phyloP scores from a whole-genome alignment of 2,797 vertebrate species.

The Myotis vivesi region DNA sequence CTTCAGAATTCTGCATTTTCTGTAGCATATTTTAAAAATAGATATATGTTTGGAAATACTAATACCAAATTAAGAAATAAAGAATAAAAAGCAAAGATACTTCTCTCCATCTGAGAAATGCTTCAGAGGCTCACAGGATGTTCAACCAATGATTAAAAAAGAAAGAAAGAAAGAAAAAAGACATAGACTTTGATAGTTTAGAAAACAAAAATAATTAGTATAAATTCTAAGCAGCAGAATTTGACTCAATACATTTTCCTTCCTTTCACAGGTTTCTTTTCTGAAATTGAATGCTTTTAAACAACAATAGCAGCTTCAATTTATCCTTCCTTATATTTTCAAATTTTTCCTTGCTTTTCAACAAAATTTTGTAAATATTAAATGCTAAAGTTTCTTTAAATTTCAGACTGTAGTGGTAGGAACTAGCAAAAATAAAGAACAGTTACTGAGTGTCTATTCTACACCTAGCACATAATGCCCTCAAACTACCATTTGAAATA shows the following conservation, averaged over 20 bases:
- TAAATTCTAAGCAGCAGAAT: conserved; percentile 39
- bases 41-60: conserved; percentile 26
- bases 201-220: conserved; percentile 46
- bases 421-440: conserved; percentile 15
- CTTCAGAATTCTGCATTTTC: conserved; percentile 22
- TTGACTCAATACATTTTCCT: not conserved
- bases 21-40: not conserved
- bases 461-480: not conserved
- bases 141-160: not conserved
- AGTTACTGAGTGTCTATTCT: not conserved
- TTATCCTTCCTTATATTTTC: not conserved
- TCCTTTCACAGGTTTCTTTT: conserved; percentile 30
- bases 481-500: not conserved
- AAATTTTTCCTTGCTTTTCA: conserved; percentile 23
- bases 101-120: not conserved
- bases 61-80: conserved; percentile 53
- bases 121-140: conserved; percentile 35
- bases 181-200: not conserved
- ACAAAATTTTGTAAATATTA: conserved; percentile 45
- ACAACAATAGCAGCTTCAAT: not conserved
- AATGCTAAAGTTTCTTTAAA: conserved; percentile 4
- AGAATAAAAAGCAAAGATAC: not conserved
- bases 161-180: not conserved
- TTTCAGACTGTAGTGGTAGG: not conserved
- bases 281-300: conserved; percentile 24